Percentiles rank a stretch among this genome's conserved stretches.
Evolutionary conservation across 1,140 invertebrate species (phyloP).

Genomic region (Drosophila lini): DNA sequence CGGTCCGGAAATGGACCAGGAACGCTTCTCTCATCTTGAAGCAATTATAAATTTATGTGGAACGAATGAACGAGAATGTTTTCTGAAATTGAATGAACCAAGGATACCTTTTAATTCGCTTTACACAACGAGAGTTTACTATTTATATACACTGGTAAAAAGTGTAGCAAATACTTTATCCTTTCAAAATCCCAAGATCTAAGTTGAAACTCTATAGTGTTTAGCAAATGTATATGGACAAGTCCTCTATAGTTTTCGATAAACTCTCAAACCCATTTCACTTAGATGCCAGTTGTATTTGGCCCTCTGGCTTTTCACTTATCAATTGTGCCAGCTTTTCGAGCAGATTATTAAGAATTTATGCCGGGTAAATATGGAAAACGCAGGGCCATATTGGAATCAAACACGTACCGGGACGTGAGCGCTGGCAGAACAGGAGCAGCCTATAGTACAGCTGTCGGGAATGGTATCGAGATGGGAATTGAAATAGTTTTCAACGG

Average conservation of each 20-base stretch:
- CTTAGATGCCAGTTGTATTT: constrained; percentile 6
- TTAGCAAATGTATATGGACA: not conserved
- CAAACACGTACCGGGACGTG: constrained; percentile 68
- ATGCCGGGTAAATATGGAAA: constrained; percentile 50
- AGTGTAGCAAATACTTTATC: too few species aligned
- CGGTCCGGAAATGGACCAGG: constrained; percentile 5
- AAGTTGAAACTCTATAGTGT: not conserved
- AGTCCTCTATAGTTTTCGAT: not conserved
- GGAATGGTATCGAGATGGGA: constrained; percentile 14
- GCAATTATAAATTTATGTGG: constrained; percentile 16
- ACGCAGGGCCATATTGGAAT: constrained; percentile 57
- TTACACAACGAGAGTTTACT: too few species aligned
- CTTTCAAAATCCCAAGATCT: not conserved
- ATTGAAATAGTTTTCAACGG: constrained; percentile 46
- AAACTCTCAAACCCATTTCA: not conserved
- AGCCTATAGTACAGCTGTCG: constrained; percentile 24
- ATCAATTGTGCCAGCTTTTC: constrained; percentile 46
- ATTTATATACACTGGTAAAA: not conserved
- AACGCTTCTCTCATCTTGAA: constrained; percentile 1
- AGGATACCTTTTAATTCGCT: not conserved
- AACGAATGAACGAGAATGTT: not conserved
- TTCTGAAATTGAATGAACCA: constrained; percentile 2
- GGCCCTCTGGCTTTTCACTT: constrained; percentile 38
- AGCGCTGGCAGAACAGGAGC: constrained; percentile 16
- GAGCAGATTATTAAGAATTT: constrained; percentile 37